Conservation (phyloP, 2,113 vertebrate species). For the Hirundichthys speculiger region DNA sequence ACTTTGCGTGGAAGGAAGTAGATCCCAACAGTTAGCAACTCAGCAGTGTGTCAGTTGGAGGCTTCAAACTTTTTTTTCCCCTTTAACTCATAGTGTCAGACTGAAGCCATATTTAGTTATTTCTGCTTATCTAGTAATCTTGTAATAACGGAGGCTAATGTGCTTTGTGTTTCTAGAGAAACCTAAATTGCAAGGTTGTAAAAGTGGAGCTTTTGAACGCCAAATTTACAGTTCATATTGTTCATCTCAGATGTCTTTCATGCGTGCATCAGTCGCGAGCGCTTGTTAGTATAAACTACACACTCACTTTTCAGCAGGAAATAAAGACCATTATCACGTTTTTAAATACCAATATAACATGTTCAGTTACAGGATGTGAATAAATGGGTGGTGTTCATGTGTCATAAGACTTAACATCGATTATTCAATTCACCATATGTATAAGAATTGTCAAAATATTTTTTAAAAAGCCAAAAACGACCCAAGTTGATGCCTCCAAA, state of each 20-base stretch:
- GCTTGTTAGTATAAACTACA: too few relatives aligned
- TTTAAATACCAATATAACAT: too few relatives aligned
- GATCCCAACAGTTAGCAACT: slow-evolving; percentile 19
- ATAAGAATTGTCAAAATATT: too few relatives aligned
- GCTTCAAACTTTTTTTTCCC: slow-evolving; percentile 64
- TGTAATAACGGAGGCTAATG: not conserved
- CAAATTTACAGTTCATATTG: not conserved
- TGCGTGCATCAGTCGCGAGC: too few relatives aligned
- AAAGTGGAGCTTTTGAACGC: not conserved
- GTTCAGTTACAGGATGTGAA: too few relatives aligned
- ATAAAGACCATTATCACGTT: too few relatives aligned
- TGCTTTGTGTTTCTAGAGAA: not conserved
- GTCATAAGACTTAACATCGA: too few relatives aligned
- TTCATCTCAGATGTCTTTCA: not conserved
- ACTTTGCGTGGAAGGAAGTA: slow-evolving; percentile 26
- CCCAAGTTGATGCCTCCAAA: too few relatives aligned
- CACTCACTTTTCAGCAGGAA: too few relatives aligned
- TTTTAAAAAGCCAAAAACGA: too few relatives aligned
- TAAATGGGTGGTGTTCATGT: too few relatives aligned
- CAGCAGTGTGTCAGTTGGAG: slow-evolving; percentile 35
- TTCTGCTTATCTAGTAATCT: not conserved
- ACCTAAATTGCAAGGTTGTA: not conserved
- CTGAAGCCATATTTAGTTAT: not conserved
- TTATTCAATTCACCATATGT: too few relatives aligned
- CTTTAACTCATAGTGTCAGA: slow-evolving; percentile 9